phyloP scores from a whole-genome alignment of 2,113 vertebrate species.

The Grantiella picta region DNA sequence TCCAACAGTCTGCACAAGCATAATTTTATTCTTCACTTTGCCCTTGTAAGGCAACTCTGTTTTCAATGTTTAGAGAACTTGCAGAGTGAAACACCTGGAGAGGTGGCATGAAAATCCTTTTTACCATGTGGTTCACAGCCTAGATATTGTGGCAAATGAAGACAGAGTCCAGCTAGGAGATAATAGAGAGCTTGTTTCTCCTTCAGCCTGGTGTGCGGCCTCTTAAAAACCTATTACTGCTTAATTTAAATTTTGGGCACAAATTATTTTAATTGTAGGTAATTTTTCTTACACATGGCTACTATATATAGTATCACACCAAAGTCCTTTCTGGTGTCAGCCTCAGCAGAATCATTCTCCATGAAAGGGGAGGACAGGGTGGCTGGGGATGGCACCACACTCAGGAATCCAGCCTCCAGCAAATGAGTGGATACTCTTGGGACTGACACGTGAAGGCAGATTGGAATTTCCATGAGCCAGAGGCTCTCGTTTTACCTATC shows the following conservation, averaged over 20 bases:
- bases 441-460: neutral
- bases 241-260: neutral
- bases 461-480: neutral
- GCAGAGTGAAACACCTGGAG: neutral
- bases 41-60: neutral
- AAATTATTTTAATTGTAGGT: neutral
- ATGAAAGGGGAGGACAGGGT: fast-evolving
- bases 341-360: neutral
- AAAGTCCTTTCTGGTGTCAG: neutral
- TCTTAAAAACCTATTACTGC: neutral
- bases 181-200: neutral
- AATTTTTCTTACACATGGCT: neutral
- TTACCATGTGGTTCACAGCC: neutral
- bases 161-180: neutral
- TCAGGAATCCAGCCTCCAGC: neutral
- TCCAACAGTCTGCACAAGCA: neutral
- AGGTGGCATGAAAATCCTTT: neutral
- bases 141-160: neutral
- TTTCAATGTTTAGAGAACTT: neutral
- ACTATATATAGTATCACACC: neutral
- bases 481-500: neutral
- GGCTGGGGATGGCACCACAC: neutral
- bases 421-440: neutral
- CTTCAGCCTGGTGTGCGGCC: neutral
- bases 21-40: neutral